A percentile compares a stretch with the other conserved stretches of the same genome.
phyloP scores from a whole-genome alignment of 1,140 invertebrate genomes.

The Caligus rogercresseyi region DNA sequence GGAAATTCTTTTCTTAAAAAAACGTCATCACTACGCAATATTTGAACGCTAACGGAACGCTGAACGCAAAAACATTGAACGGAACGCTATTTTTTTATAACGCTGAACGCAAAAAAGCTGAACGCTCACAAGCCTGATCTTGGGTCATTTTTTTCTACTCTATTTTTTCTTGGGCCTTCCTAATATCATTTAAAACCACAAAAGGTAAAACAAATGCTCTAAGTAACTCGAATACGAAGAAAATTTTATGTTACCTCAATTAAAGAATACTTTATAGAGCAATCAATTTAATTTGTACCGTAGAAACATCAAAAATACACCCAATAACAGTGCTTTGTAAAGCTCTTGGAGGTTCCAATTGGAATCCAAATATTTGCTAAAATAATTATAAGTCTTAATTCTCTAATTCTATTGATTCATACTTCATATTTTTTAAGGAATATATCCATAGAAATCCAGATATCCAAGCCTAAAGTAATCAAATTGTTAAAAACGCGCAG shows the following conservation, averaged over 20 bases:
- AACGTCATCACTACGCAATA: too few relatives aligned
- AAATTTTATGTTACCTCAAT: too few relatives aligned
- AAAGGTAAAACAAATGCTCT: not conserved
- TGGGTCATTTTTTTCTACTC: not conserved
- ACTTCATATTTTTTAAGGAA: not conserved
- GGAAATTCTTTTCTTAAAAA: too few relatives aligned
- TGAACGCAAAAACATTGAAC: too few relatives aligned
- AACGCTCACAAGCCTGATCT: not conserved
- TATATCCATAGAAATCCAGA: not conserved
- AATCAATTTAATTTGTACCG: not conserved
- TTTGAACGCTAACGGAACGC: too few relatives aligned
- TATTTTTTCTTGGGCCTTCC: not conserved
- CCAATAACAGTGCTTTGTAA: not conserved
- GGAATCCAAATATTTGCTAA: not conserved
- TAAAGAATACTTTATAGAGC: too few relatives aligned
- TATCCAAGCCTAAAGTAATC: too few relatives aligned
- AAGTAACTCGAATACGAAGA: too few relatives aligned
- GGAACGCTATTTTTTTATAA: too few relatives aligned
- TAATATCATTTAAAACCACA: not conserved
- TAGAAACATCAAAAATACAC: not conserved
- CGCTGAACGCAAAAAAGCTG: too few relatives aligned
- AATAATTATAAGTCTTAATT: not conserved
- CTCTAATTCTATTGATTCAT: not conserved
- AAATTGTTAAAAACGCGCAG: too few relatives aligned
- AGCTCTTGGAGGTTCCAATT: too few relatives aligned